A percentile compares a stretch with the other conserved stretches of the same genome.
Conservation (phyloP, 64 coral and sea anemone genomes). For the Catalaphyllia jardinei region DNA sequence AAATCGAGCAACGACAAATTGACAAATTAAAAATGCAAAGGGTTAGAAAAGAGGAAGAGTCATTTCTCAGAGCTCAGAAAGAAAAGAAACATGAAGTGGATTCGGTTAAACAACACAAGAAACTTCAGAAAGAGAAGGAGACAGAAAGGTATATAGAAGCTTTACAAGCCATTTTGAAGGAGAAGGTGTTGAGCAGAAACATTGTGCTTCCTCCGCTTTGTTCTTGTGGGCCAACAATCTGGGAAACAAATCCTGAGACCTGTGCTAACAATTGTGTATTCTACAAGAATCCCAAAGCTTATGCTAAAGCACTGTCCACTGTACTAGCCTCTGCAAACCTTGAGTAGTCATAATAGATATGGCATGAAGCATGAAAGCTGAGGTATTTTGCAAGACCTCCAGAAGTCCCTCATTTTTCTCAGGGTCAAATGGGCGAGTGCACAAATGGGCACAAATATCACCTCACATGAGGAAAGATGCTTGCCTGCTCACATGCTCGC, state of each 20-base stretch:
- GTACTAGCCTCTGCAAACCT: slow-evolving; percentile 62
- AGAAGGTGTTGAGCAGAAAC: slow-evolving; percentile 61
- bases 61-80: slow-evolving; percentile 29
- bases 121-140: slow-evolving; percentile 87
- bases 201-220: slow-evolving; percentile 74
- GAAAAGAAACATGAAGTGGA: slow-evolving; percentile 24
- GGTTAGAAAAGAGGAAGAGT: slow-evolving; percentile 34
- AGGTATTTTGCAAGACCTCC: no score
- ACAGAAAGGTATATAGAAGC: slow-evolving; percentile 86
- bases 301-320: slow-evolving; percentile 90
- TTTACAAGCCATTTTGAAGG: slow-evolving; percentile 73
- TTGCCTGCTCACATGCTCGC: no score
- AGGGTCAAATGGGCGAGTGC: no score
- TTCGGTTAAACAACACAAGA: slow-evolving; percentile 28
- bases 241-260: slow-evolving; percentile 88
- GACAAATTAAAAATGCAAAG: slow-evolving; percentile 27
- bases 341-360: background rate
- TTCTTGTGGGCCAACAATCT: slow-evolving; percentile 90
- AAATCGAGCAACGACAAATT: slow-evolving; percentile 57
- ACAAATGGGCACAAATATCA: no score
- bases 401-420: no score
- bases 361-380: no score
- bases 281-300: slow-evolving; percentile 85
- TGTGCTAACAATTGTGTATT: slow-evolving; percentile 96
- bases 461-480: no score